A percentile compares a stretch with the other conserved stretches of the same genome.
Evolutionary conservation across 2,888 invertebrate species (phyloP).

Genomic region (Chrysopilus asiliformis): DNA sequence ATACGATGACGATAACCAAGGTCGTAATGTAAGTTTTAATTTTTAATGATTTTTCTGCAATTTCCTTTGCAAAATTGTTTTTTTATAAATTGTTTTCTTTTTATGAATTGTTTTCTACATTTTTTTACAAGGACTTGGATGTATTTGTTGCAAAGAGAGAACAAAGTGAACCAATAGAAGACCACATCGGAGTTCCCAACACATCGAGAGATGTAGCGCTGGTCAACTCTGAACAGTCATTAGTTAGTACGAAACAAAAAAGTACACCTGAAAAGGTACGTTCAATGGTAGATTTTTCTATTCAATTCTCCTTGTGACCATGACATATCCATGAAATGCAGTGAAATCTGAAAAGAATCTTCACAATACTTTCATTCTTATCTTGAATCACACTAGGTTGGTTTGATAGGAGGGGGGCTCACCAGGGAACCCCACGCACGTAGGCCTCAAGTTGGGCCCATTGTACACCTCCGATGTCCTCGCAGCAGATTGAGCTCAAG

Average conservation of each 20-base stretch:
- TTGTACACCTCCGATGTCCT: too few species aligned
- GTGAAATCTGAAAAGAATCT: too few species aligned
- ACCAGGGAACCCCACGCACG: too few species aligned
- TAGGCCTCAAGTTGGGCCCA: too few species aligned
- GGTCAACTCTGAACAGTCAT: constrained; percentile 25
- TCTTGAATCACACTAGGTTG: too few species aligned
- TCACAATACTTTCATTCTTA: too few species aligned
- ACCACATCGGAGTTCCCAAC: constrained; percentile 19
- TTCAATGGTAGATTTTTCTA: too few species aligned
- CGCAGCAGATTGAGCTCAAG: too few species aligned
- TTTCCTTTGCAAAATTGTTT: constrained; percentile 4
- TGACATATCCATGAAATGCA: too few species aligned
- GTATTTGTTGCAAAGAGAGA: constrained; percentile 24
- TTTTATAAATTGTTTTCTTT: constrained; percentile 5
- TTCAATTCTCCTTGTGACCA: too few species aligned
- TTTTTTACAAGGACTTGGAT: constrained; percentile 28
- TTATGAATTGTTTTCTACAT: constrained; percentile 4
- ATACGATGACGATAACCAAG: constrained; percentile 50
- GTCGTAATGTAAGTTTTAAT: constrained; percentile 25
- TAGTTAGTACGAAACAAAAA: constrained; percentile 54
- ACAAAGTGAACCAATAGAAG: too few species aligned
- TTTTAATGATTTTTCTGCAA: constrained; percentile 5
- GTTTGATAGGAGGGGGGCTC: too few species aligned
- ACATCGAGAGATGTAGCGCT: constrained; percentile 24
- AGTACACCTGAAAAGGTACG: constrained; percentile 66